phyloP scores from a whole-genome alignment of 2,797 vertebrate species.

The Pipistrellus pipistrellus region DNA sequence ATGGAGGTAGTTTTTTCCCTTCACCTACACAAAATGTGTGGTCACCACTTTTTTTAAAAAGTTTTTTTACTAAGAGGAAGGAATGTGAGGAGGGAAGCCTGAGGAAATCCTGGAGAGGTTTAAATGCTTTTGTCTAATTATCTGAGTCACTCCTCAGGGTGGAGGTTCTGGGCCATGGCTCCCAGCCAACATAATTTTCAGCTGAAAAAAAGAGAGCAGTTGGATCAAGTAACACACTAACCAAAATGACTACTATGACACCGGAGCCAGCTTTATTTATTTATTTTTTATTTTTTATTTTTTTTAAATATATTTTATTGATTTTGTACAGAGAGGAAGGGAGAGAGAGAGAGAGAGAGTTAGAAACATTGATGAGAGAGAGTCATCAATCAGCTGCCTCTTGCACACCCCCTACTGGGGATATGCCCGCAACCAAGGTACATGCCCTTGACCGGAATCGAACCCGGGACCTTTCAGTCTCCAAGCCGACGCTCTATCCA shows the following conservation, averaged over 20 bases:
- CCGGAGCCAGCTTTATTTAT: slow-evolving; percentile 18
- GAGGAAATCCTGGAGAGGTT: slow-evolving; percentile 54
- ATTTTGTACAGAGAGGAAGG: too few species aligned
- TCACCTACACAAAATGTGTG: not conserved
- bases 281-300: too few species aligned
- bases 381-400: too few species aligned
- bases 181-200: slow-evolving; percentile 51
- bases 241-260: slow-evolving; percentile 6
- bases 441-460: too few species aligned
- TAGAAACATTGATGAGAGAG: too few species aligned
- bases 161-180: slow-evolving; percentile 53
- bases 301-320: too few species aligned
- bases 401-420: too few species aligned
- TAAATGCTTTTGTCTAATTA: slow-evolving; percentile 58
- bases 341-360: too few species aligned
- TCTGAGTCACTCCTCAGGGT: slow-evolving; percentile 60
- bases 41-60: not conserved
- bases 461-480: too few species aligned
- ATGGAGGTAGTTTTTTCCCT: slow-evolving; percentile 18
- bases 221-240: slow-evolving; percentile 19
- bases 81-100: slow-evolving; percentile 38
- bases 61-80: slow-evolving; percentile 44
- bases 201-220: slow-evolving; percentile 50
- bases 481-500: too few species aligned
- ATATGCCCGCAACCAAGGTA: too few species aligned